Evolutionary conservation across 2,888 invertebrate species (phyloP).

Genomic region (Drepana falcataria): DNA sequence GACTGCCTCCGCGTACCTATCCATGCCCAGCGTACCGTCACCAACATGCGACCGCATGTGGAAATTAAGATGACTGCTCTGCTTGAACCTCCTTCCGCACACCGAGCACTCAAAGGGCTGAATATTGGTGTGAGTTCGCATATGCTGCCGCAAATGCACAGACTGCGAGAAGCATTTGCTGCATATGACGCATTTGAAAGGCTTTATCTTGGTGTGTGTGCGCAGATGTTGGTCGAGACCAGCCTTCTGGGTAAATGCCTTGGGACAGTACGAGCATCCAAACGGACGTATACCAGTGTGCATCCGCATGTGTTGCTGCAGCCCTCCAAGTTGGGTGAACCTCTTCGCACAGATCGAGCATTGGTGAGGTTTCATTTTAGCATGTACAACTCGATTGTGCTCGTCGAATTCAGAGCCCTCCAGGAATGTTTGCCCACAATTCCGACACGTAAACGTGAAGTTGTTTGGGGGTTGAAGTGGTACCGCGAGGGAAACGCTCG

Average conservation of each 20-base stretch:
- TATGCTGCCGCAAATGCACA: conserved; percentile 69
- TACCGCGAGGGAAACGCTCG: conserved; percentile 23
- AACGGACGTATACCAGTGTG: conserved; percentile 68
- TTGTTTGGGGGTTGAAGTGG: conserved; percentile 28
- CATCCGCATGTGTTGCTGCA: conserved; percentile 72
- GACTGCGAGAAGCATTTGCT: conserved; percentile 69
- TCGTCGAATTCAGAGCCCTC: conserved; percentile 52
- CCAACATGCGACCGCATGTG: conserved; percentile 65
- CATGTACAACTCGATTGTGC: conserved; percentile 58
- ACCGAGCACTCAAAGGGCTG: conserved; percentile 67
- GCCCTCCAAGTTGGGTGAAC: conserved; percentile 68
- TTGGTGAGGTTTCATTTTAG: conserved; percentile 63
- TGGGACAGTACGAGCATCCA: conserved; percentile 60
- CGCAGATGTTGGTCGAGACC: conserved; percentile 71
- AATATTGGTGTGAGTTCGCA: conserved; percentile 72
- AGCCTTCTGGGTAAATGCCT: conserved; percentile 70
- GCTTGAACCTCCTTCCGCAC: conserved; percentile 64
- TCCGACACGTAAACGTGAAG: conserved; percentile 47
- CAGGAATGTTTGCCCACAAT: conserved; percentile 53
- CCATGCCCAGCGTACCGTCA: conserved; percentile 36
- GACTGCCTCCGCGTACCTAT: conserved; percentile 39
- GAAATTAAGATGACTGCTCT: conserved; percentile 70
- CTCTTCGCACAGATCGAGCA: conserved; percentile 64
- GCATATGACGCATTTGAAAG: conserved; percentile 69
- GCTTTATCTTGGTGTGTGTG: conserved; percentile 69